Evolutionary conservation across 1,140 invertebrate species (phyloP).

Genomic region (Heliconius congener): DNA sequence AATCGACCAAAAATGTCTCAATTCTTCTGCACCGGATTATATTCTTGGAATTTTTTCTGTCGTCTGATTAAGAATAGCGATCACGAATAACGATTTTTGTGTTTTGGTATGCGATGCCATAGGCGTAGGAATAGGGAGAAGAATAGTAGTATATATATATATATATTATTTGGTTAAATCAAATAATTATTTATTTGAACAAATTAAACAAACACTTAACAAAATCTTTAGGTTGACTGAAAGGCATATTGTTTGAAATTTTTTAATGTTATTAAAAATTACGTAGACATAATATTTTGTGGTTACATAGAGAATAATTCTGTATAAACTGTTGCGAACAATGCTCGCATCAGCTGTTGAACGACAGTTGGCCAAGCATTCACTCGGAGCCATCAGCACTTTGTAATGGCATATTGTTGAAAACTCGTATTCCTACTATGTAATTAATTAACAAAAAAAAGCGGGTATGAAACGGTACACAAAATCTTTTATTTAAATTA

Average conservation of each 20-base stretch:
- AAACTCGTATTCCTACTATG: slow-evolving; percentile 49
- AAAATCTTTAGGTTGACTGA: slow-evolving; percentile 37
- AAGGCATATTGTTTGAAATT: slow-evolving; percentile 59
- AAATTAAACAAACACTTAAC: background rate
- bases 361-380: slow-evolving; percentile 59
- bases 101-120: too few relatives aligned
- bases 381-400: slow-evolving; percentile 55
- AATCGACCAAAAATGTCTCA: too few relatives aligned
- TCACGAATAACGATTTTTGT: too few relatives aligned
- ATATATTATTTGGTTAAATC: too few relatives aligned
- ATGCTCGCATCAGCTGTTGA: slow-evolving; percentile 64
- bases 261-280: slow-evolving; percentile 78
- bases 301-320: slow-evolving; percentile 77
- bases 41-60: too few relatives aligned
- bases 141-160: too few relatives aligned
- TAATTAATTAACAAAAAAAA: slow-evolving; percentile 52
- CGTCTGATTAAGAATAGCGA: too few relatives aligned
- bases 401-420: slow-evolving; percentile 49
- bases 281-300: slow-evolving; percentile 79
- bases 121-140: too few relatives aligned
- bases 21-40: too few relatives aligned
- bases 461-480: slow-evolving; percentile 60
- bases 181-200: background rate
- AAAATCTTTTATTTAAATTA: slow-evolving; percentile 48
- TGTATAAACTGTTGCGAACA: slow-evolving; percentile 72